Conservation (phyloP, 2,888 invertebrate species). For the Alentia gelatinosa region DNA sequence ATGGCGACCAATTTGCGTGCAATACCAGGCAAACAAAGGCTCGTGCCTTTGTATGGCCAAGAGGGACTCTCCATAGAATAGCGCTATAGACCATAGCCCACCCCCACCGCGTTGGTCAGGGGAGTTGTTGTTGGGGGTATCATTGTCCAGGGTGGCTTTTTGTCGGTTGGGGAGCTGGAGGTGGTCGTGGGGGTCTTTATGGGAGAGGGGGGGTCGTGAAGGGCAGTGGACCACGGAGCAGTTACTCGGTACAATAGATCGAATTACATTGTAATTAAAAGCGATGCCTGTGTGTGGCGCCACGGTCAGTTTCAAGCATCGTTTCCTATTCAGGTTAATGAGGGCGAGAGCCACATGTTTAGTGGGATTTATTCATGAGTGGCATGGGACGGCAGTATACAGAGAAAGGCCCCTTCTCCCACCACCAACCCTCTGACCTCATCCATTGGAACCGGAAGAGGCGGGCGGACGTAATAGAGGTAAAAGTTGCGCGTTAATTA, state of each 20-base stretch:
- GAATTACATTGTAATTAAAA: constrained; percentile 48
- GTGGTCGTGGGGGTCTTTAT: neutral
- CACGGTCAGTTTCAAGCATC: constrained; percentile 29
- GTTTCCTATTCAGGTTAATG: constrained; percentile 32
- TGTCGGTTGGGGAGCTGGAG: neutral
- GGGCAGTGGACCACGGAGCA: neutral
- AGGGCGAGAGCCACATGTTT: neutral
- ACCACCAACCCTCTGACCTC: neutral
- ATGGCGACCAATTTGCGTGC: constrained; percentile 17
- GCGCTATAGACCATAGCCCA: neutral
- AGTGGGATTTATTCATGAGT: neutral
- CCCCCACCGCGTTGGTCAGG: no score
- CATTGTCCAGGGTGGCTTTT: no score
- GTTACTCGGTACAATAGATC: constrained; percentile 22
- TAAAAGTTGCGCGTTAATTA: constrained; percentile 49
- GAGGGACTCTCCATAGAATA: neutral
- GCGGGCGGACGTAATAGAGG: neutral
- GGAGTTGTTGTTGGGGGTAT: neutral
- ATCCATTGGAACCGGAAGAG: neutral
- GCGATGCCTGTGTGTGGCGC: neutral
- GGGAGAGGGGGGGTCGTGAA: neutral
- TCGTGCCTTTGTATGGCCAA: constrained; percentile 2
- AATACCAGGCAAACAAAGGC: constrained; percentile 33
- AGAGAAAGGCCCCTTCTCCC: no score
- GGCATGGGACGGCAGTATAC: neutral